These are phyloP conservation scores for Nesogale talazaci DNA, from an alignment of 2,113 vertebrate genomes.

Conservation along the genomic window DNA sequence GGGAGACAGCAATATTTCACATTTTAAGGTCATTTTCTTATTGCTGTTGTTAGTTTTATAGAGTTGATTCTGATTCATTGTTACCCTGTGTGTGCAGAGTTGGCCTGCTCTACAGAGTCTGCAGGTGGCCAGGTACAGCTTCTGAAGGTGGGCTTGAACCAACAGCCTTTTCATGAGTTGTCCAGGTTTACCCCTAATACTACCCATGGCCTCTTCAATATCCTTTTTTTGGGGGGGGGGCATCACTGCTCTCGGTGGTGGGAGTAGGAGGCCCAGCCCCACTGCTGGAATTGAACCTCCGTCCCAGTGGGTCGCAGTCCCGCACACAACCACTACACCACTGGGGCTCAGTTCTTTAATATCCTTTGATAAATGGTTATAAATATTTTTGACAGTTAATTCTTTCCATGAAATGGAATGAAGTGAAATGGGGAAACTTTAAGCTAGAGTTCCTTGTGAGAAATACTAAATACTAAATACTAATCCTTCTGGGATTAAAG, in stretches of 20 bases:
- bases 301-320: too few relatives aligned
- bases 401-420: slow-evolving; percentile 25
- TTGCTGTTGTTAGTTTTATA: not conserved
- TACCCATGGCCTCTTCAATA: not conserved
- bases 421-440: not conserved
- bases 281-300: too few relatives aligned
- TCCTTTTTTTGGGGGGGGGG: too few relatives aligned
- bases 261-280: too few relatives aligned
- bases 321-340: too few relatives aligned
- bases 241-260: too few relatives aligned
- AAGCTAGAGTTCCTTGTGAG: not conserved
- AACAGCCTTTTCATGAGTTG: not conserved
- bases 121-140: not conserved
- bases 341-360: too few relatives aligned
- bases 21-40: not conserved
- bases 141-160: not conserved
- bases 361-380: slow-evolving; percentile 3
- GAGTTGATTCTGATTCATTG: not conserved
- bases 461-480: slow-evolving; percentile 36
- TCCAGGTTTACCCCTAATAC: not conserved
- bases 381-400: not conserved
- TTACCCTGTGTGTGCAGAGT: not conserved
- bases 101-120: not conserved
- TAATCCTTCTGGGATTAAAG: slow-evolving; percentile 13
- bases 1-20: slow-evolving; percentile 22